These are phyloP conservation scores for Drosophila aldrichi DNA, from an alignment of 2,888 invertebrate species.

Conservation along the genomic window DNA sequence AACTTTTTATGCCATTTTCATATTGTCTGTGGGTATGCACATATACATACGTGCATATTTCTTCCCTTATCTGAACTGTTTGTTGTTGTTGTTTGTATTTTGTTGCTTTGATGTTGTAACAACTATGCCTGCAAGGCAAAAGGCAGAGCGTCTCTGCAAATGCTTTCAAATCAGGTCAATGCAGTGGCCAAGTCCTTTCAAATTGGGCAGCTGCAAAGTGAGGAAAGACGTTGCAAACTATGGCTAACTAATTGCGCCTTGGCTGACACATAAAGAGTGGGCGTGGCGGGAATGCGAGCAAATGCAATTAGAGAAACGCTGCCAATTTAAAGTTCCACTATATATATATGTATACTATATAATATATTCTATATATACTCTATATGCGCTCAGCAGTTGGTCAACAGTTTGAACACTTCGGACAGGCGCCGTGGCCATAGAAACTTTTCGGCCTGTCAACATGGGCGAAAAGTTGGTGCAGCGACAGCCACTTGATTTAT, in stretches of 20 bases:
- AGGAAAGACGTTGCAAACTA: conserved; percentile 20
- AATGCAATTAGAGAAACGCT: conserved; percentile 61
- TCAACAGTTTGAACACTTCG: conserved; percentile 35
- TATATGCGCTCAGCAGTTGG: conserved; percentile 22
- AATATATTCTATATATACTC: not conserved
- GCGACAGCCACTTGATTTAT: conserved; percentile 65
- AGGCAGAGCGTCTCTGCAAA: conserved; percentile 9
- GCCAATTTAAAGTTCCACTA: conserved; percentile 30
- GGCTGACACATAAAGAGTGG: conserved; percentile 25
- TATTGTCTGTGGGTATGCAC: conserved; percentile 26
- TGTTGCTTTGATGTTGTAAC: conserved; percentile 36
- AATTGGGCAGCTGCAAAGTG: conserved; percentile 29
- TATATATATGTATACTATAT: not conserved
- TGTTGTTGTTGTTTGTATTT: not conserved
- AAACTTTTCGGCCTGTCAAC: conserved; percentile 46
- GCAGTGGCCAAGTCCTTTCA: conserved; percentile 37
- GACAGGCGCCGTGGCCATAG: conserved; percentile 18
- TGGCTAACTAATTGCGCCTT: conserved; percentile 46
- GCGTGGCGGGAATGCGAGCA: conserved; percentile 35
- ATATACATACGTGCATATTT: not conserved
- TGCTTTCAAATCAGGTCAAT: conserved; percentile 49
- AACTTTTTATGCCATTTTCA: conserved; percentile 60
- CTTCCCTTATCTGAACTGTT: not conserved
- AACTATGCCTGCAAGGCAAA: conserved; percentile 12
- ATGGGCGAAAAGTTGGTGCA: conserved; percentile 43